Conservation (phyloP, 2,113 vertebrate genomes). For the Tachysurus fulvidraco region DNA sequence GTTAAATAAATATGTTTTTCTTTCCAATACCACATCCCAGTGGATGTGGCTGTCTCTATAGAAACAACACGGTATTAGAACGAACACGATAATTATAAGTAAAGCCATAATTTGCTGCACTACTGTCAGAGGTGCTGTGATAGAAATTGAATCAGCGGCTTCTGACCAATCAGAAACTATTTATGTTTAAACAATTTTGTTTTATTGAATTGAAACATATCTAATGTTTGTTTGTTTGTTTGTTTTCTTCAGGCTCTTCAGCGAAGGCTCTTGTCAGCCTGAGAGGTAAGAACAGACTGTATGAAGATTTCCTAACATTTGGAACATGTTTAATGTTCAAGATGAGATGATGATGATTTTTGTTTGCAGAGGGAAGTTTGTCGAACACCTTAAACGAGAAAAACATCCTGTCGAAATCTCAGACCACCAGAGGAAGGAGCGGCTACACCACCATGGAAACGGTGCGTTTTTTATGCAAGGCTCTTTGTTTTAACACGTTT, state of each 20-base stretch:
- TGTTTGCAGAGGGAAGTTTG: slow-evolving; percentile 87
- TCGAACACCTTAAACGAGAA: slow-evolving; percentile 97
- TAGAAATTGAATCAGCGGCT: neutral
- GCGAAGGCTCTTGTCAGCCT: slow-evolving; percentile 98
- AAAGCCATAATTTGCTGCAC: neutral
- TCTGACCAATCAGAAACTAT: neutral
- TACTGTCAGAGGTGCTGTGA: neutral
- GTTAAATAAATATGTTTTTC: neutral
- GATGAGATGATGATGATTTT: neutral
- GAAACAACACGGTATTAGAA: neutral
- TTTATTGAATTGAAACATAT: neutral
- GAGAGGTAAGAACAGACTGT: slow-evolving; percentile 79
- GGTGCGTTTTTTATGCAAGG: slow-evolving; percentile 65
- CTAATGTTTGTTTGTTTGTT: neutral
- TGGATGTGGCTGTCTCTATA: neutral
- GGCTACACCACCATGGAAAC: slow-evolving; percentile 82
- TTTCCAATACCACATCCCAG: neutral
- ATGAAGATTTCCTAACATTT: neutral
- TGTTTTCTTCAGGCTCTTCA: slow-evolving; percentile 84
- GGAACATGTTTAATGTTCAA: neutral
- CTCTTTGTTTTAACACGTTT: neutral
- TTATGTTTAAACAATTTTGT: neutral
- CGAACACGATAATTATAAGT: neutral
- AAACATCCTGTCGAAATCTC: slow-evolving; percentile 88
- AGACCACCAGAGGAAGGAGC: slow-evolving; percentile 86